Evolutionary conservation across 2,797 vertebrate genomes (phyloP), one percentile per base, ranked within the genome.

Genomic region (Eupleurogrammus muticus): DNA sequence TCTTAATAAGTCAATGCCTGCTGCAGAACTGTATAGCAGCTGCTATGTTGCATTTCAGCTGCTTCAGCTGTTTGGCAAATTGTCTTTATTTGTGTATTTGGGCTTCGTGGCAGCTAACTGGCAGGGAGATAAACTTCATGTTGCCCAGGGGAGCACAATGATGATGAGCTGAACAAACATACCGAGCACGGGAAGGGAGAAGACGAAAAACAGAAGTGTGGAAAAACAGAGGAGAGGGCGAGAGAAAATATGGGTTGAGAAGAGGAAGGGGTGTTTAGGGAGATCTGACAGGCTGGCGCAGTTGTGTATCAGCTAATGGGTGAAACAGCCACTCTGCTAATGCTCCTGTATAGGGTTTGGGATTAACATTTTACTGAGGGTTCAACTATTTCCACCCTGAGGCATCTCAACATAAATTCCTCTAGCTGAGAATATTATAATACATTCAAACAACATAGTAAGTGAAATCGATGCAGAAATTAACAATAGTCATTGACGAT

Each of bases 161-260:
- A 90, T 90, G 89, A 90, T 84, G 86, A 91, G 80, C 85, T 85
- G 85, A 89, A 84, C 88, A 83, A 89, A 90, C 87, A 87, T 28
- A 28, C 28, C 28, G 28, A 28, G 47, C 13, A 38, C 5, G 32
- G 54, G 24, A 51, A 17, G 53, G 34, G 34, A 51, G 17, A 24
- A 7, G 19, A 55, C 19, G 50, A 46, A 35, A 1, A 5, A 23
- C 0, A 16, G 21, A 52, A 14, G 49, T 49, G 48, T 6, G 17
- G 24, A 44, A 0, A 8, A 28, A 36, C 1, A 16, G 52, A 46
- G 20, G 21, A 24, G 34, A 17, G 36, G 24, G 47, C 14, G 6
- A 52, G 16, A 40, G 52, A 32, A 20, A 63, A 54, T 53, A n/a
- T 44, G 40, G 40, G 40, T 5, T 10, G 42, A 53, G 46, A 35